These are phyloP conservation scores for Astatoreochromis straeleni DNA, from an alignment of 2,113 vertebrate species.

Conservation along the genomic window DNA sequence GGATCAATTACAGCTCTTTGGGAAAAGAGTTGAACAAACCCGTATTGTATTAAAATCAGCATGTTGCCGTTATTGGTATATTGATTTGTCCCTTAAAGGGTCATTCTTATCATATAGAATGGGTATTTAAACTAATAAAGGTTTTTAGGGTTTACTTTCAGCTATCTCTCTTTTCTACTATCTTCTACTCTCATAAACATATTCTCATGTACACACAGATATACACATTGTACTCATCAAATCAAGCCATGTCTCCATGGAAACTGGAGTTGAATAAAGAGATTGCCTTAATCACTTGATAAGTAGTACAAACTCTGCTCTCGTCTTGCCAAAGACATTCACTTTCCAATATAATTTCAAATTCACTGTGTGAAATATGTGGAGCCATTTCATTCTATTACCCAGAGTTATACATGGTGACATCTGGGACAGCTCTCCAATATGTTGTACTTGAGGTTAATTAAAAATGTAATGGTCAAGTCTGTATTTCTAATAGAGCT, in stretches of 20 bases:
- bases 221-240: constrained; percentile 38
- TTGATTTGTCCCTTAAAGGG: background rate
- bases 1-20: background rate
- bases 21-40: background rate
- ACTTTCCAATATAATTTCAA: constrained; percentile 32
- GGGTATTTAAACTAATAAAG: background rate
- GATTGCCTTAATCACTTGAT: constrained; percentile 58
- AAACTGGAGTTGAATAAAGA: constrained; percentile 61
- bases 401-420: constrained; percentile 22
- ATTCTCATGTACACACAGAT: background rate
- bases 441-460: constrained; percentile 52
- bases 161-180: constrained; percentile 1
- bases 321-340: constrained; percentile 39
- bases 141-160: constrained; percentile 5
- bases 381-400: constrained; percentile 36
- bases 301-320: constrained; percentile 53
- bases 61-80: background rate
- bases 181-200: background rate
- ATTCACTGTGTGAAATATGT: constrained; percentile 12
- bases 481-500: constrained; percentile 44
- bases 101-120: background rate
- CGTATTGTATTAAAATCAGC: background rate
- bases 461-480: constrained; percentile 59
- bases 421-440: constrained; percentile 36
- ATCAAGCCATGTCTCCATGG: constrained; percentile 57